Evolutionary conservation across 2,113 vertebrate species (phyloP).

Genomic region (Pachypanchax playfairii): DNA sequence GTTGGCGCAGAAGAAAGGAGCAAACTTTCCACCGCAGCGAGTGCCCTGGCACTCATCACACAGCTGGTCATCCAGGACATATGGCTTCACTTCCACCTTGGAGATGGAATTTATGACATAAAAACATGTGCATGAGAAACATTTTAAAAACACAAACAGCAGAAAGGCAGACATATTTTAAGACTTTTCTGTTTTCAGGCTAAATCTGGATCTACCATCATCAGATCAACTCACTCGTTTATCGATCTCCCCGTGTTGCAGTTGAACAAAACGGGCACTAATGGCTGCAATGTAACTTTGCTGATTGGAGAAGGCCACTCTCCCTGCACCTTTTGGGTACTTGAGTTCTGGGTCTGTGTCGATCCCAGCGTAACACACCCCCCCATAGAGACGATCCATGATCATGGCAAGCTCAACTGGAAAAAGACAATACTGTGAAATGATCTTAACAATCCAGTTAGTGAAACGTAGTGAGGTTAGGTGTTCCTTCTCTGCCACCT

Average conservation of each 20-base stretch:
- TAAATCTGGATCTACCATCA: neutral
- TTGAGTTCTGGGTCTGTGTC: constrained; percentile 99
- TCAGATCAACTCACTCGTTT: constrained; percentile 90
- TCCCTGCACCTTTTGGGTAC: constrained; percentile 97
- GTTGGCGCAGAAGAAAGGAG: constrained; percentile 99
- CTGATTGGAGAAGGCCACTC: constrained; percentile 98
- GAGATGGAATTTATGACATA: constrained; percentile 1
- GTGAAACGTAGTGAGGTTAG: neutral
- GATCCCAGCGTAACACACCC: constrained; percentile 98
- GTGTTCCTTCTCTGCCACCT: constrained; percentile 16
- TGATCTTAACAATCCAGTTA: neutral
- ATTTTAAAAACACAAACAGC: too few relatives aligned
- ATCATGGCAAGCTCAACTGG: constrained; percentile 99
- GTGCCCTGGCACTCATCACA: constrained; percentile 99
- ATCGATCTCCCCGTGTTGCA: constrained; percentile 99
- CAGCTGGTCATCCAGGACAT: constrained; percentile 99
- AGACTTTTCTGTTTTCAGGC: constrained; percentile 11
- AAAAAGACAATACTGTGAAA: constrained; percentile 3
- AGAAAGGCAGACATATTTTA: too few relatives aligned
- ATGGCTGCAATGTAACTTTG: constrained; percentile 99
- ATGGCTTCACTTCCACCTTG: constrained; percentile 99
- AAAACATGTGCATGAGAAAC: neutral
- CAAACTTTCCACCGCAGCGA: constrained; percentile 98
- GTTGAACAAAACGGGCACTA: constrained; percentile 98
- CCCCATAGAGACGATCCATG: constrained; percentile 98